Evolutionary conservation across 2,888 invertebrate species (phyloP).

Genomic region (Drosophila melanosoma): DNA sequence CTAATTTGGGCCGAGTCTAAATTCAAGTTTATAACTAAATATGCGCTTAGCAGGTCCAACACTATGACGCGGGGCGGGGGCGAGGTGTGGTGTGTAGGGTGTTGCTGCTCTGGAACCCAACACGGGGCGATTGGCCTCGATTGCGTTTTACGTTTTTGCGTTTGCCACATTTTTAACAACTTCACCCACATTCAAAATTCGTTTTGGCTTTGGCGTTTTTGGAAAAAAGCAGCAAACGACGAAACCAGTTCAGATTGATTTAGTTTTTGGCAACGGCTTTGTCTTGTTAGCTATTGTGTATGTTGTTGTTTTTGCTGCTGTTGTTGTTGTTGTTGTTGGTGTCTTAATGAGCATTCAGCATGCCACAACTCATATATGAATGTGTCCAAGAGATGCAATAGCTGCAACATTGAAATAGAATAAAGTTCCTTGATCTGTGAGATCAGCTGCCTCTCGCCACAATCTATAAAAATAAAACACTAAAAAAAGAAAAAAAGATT

Average conservation of each 20-base stretch:
- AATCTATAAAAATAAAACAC: not conserved
- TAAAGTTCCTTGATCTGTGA: slow-evolving; percentile 6
- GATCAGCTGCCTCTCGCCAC: not conserved
- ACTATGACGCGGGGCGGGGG: not conserved
- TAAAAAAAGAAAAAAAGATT: not conserved
- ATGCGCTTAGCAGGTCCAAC: slow-evolving; percentile 54
- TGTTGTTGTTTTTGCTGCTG: not conserved
- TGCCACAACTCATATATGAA: slow-evolving; percentile 8
- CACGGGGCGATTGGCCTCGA: slow-evolving; percentile 61
- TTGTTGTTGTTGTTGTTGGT: not conserved
- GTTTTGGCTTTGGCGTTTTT: slow-evolving; percentile 70
- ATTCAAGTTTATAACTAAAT: slow-evolving; percentile 78
- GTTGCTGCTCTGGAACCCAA: slow-evolving; percentile 40
- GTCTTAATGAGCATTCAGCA: slow-evolving; percentile 35
- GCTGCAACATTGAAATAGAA: not conserved
- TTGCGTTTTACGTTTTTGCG: slow-evolving; percentile 55
- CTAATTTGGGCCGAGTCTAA: slow-evolving; percentile 73
- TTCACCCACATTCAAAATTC: slow-evolving; percentile 78
- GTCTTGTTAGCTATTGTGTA: slow-evolving; percentile 40
- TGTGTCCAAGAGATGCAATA: not conserved
- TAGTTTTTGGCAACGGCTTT: slow-evolving; percentile 54
- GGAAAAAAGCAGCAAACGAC: slow-evolving; percentile 39
- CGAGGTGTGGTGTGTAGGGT: slow-evolving; percentile 1
- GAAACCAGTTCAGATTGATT: slow-evolving; percentile 58
- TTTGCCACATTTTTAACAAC: slow-evolving; percentile 76